Percentiles rank a stretch among this genome's conserved stretches.
These are phyloP conservation scores for Rhagologus leucostigma DNA, from an alignment of 2,113 vertebrate genomes.

Conservation along the genomic window DNA sequence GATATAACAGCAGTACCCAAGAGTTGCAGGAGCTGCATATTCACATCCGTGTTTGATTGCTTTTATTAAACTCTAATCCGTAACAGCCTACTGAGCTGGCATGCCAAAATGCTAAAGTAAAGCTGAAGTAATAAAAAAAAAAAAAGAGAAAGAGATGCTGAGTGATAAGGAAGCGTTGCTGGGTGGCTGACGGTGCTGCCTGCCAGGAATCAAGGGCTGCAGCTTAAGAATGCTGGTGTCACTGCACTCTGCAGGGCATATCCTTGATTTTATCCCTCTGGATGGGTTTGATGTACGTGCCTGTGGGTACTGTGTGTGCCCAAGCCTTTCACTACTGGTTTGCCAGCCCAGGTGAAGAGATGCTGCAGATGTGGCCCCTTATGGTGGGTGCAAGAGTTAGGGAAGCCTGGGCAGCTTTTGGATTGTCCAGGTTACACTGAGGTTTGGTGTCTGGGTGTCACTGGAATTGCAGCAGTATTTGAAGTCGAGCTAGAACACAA, in stretches of 20 bases:
- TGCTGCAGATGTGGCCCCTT: not conserved
- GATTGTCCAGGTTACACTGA: not conserved
- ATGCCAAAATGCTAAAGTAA: not conserved
- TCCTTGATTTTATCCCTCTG: not conserved
- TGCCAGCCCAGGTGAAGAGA: not conserved
- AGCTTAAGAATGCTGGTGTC: not conserved
- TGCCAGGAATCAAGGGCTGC: not conserved
- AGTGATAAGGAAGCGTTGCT: not conserved
- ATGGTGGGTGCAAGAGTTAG: not conserved
- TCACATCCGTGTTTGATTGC: not conserved
- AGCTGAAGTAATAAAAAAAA: not conserved
- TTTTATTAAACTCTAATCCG: not conserved
- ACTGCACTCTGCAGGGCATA: not conserved
- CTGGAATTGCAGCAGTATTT: not conserved
- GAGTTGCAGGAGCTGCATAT: not conserved
- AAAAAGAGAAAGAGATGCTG: not conserved
- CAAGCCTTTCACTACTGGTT: accelerated
- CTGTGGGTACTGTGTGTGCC: not conserved
- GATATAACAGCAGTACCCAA: not conserved
- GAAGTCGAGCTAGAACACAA: not conserved
- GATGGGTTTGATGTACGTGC: accelerated
- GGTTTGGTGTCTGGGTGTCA: not conserved
- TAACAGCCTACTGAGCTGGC: not conserved
- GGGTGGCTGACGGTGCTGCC: not conserved
- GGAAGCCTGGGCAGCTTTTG: not conserved